Conservation (phyloP, 2,797 vertebrate genomes). For the Rhinogobio ventralis region DNA sequence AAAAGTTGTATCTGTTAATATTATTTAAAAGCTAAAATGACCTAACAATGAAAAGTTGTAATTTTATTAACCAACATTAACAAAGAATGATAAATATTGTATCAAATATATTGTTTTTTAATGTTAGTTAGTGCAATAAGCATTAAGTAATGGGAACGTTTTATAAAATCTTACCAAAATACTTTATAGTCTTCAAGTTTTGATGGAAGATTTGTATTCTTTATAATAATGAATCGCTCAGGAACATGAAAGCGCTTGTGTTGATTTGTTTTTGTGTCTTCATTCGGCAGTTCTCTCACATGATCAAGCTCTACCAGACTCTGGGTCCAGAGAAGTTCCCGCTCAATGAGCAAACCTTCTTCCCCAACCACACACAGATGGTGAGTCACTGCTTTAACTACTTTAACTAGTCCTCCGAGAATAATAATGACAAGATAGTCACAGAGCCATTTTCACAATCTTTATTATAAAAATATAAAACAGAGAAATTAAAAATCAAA, state of each 20-base stretch:
- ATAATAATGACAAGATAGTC: not conserved
- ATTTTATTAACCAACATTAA: not conserved
- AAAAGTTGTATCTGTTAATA: not conserved
- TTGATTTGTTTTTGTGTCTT: slow-evolving; percentile 14
- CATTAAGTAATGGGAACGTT: not conserved
- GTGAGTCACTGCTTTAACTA: slow-evolving; percentile 80
- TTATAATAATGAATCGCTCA: not conserved
- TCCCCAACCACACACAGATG: slow-evolving; percentile 94
- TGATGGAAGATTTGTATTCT: not conserved
- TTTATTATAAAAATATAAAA: slow-evolving; percentile 92
- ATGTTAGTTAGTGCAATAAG: too few species aligned
- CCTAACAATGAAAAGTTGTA: too few species aligned
- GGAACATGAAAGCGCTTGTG: not conserved
- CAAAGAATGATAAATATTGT: not conserved
- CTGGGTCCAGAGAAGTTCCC: slow-evolving; percentile 95
- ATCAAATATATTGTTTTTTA: not conserved
- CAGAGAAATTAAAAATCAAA: slow-evolving; percentile 82
- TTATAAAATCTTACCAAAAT: not conserved
- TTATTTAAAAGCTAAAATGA: not conserved
- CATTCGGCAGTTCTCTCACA: slow-evolving; percentile 89
- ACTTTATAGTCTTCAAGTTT: not conserved
- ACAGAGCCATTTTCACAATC: slow-evolving; percentile 73
- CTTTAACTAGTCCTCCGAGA: not conserved
- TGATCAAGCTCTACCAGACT: slow-evolving; percentile 94
- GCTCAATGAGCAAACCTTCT: slow-evolving; percentile 94